Evolutionary conservation across 2,888 invertebrate genomes (phyloP).

Genomic region (Ectemnius continuus): DNA sequence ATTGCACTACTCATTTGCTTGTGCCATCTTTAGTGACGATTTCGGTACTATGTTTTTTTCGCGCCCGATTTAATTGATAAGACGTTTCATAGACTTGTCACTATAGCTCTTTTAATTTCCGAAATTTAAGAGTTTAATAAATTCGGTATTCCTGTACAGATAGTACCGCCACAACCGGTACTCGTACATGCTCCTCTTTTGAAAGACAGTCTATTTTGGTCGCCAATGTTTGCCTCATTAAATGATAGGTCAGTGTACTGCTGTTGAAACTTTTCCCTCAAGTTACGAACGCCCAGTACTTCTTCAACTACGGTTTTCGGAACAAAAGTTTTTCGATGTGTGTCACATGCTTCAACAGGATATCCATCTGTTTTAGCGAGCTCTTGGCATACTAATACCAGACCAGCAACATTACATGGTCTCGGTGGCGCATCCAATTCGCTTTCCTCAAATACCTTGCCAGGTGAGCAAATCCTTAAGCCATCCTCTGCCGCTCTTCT

Average conservation of each 20-base stretch:
- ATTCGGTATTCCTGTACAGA: constrained; percentile 26
- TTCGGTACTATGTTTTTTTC: no score
- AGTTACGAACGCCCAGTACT: neutral
- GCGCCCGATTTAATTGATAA: no score
- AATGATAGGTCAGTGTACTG: neutral
- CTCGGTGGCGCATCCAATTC: constrained; percentile 43
- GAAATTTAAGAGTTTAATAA: no score
- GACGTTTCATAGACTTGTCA: no score
- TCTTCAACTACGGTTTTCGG: neutral
- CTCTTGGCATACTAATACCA: constrained; percentile 32
- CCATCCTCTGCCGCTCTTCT: constrained; percentile 36
- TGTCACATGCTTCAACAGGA: constrained; percentile 10
- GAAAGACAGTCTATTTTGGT: neutral
- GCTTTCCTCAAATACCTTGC: constrained; percentile 17
- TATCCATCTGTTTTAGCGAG: constrained; percentile 26
- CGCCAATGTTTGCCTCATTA: neutral
- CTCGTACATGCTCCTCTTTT: constrained; percentile 18
- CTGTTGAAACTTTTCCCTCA: constrained; percentile 24
- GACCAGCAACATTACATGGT: constrained; percentile 26
- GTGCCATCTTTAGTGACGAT: no score
- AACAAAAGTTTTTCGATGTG: constrained; percentile 31
- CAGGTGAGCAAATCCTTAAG: constrained; percentile 30
- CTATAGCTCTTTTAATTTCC: no score
- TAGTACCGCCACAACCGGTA: constrained; percentile 27
- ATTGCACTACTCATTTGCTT: no score